Evolutionary conservation across 2,888 invertebrate species (phyloP).

Genomic region (Cataglyphis livida): DNA sequence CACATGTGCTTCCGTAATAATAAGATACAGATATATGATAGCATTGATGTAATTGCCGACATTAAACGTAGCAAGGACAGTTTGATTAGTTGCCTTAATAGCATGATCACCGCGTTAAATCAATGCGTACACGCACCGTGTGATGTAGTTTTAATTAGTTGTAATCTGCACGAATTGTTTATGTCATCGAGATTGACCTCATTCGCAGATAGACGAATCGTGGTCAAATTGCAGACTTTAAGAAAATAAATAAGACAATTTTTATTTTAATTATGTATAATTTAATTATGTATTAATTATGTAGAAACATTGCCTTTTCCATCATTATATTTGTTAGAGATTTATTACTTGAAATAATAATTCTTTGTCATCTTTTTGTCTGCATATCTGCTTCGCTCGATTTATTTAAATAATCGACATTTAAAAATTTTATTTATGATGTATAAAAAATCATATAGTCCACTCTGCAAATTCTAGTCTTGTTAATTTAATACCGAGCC

Average conservation of each 20-base stretch:
- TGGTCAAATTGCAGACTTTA: background rate
- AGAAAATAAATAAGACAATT: background rate
- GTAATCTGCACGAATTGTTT: slow-evolving; percentile 73
- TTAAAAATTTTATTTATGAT: background rate
- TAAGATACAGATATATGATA: slow-evolving; percentile 38
- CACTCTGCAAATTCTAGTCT: background rate
- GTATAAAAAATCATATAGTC: background rate
- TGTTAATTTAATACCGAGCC: background rate
- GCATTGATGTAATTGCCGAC: slow-evolving; percentile 50
- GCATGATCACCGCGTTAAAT: slow-evolving; percentile 69
- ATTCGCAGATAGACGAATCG: background rate
- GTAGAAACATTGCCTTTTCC: background rate
- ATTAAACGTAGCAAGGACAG: slow-evolving; percentile 73
- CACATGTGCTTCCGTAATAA: background rate
- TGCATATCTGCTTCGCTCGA: background rate
- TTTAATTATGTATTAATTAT: background rate
- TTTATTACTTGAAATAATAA: background rate
- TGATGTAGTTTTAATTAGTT: slow-evolving; percentile 74
- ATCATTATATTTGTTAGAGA: background rate
- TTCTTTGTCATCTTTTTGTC: background rate
- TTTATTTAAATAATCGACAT: background rate
- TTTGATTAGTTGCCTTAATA: slow-evolving; percentile 74
- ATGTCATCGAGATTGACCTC: slow-evolving; percentile 54
- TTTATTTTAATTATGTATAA: slow-evolving; percentile 1
- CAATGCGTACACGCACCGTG: slow-evolving; percentile 48